Base-by-base conservation (phyloP, 2,113 vertebrate species). In the Edolisoma coerulescens region DNA sequence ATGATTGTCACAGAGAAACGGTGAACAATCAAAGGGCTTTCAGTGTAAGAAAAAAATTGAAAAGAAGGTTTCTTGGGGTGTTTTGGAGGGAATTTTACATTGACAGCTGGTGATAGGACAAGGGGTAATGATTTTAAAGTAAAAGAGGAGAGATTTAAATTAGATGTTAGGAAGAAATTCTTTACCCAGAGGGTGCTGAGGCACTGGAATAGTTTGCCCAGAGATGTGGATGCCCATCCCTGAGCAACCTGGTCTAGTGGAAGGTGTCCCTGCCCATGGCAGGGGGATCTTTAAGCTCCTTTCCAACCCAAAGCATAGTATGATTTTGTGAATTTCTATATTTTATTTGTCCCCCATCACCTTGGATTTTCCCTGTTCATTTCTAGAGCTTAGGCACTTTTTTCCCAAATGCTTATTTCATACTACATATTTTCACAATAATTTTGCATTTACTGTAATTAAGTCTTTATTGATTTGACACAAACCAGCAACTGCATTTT, bases 371-470 rank as follows among this genome's bases (percentile, higher is more conserved):
- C 13, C 30, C 35, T 67, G 22, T 67, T 86, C 6, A 33, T 88
- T 90, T 91, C n/a, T 37, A 39, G 23, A 79, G 24, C 52, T 68
- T 45, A 33, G 15, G 18, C 65, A 68, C 41, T 37, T 89, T 59
- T 73, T 52, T n/a, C 26, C 14, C 20, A 77, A 75, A 59, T 24
- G 27, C 32, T 71, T 76, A 32, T 54, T 93, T 94, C 78, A 15
- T 41, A 37, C 54, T 69, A 69, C 11, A 24, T 81, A 73, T 91
- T 91, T 95, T 80, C 73, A 88, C 60, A 79, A 83, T 59, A 74
- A 78, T 77, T 88, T 85, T 74, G 42, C 30, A 75, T 93, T 86
- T 94, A 41, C n/a, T 77, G 39, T 85, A 91, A 91, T 94, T 93
- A 96, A 74, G 39, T 61, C 75, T 80, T 96, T 76, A 85, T 73